phyloP scores from a whole-genome alignment of 2,797 vertebrate species.

The Manis crassicaudata region DNA sequence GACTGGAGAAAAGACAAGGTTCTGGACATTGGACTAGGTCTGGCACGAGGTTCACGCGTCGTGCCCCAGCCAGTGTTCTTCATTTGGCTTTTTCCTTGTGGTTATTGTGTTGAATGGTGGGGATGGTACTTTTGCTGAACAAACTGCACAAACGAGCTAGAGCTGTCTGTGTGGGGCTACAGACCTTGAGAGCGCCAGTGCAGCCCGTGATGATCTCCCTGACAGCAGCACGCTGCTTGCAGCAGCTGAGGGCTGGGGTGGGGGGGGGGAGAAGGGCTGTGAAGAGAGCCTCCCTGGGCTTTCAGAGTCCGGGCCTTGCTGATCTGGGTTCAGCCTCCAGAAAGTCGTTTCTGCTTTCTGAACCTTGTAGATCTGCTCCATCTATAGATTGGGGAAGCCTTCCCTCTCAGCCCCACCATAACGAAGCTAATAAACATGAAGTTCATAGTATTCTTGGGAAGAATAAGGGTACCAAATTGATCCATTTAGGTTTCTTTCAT shows the following conservation, averaged over 20 bases:
- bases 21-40: neutral
- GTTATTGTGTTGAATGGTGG: neutral
- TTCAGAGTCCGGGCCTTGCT: neutral
- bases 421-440: neutral
- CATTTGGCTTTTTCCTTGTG: neutral
- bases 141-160: rapidly evolving
- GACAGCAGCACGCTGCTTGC: too few relatives aligned
- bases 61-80: neutral
- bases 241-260: neutral
- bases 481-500: neutral
- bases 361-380: neutral
- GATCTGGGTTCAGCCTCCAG: neutral
- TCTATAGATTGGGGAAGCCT: neutral
- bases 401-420: neutral
- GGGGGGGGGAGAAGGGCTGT: rapidly evolving
- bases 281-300: rapidly evolving
- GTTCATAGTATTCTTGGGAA: neutral
- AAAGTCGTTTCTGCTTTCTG: neutral
- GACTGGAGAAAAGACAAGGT: neutral
- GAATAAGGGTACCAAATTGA: neutral
- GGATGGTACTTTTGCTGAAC: neutral
- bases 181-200: neutral
- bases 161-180: neutral
- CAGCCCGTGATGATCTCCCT: neutral
- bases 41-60: neutral